Conservation (phyloP, 2,888 invertebrate genomes). For the Acrobasis consociella region DNA sequence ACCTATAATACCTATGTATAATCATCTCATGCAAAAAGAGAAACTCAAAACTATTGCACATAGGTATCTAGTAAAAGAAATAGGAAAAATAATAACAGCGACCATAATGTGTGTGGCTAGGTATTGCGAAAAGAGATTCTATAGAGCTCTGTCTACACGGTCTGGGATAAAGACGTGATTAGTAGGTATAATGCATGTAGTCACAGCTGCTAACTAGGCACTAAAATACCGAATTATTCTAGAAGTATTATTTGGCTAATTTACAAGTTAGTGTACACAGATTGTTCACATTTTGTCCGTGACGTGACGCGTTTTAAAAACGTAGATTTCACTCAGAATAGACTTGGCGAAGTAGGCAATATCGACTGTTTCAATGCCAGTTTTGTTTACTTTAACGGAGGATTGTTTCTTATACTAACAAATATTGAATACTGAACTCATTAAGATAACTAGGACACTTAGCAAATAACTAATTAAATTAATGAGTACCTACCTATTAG, state of each 20-base stretch:
- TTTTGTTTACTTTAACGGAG: conserved; percentile 4
- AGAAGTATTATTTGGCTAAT: conserved; percentile 1
- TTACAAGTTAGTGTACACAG: neutral
- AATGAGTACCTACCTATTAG: neutral
- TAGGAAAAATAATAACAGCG: too few relatives aligned
- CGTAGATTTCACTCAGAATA: conserved; percentile 18
- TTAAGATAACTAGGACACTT: neutral
- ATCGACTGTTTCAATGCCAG: conserved; percentile 18
- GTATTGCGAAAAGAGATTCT: too few relatives aligned
- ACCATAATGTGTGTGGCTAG: too few relatives aligned
- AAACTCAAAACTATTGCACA: too few relatives aligned
- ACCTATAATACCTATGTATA: too few relatives aligned
- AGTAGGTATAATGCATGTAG: neutral
- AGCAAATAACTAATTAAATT: conserved; percentile 1
- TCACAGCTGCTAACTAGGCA: neutral
- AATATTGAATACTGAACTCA: neutral
- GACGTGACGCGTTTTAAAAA: conserved; percentile 9
- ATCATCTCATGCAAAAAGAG: too few relatives aligned
- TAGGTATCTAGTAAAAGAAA: too few relatives aligned
- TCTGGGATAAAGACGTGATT: too few relatives aligned
- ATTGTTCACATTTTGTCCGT: conserved; percentile 6
- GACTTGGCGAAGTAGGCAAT: conserved; percentile 19
- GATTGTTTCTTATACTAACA: neutral
- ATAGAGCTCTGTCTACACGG: too few relatives aligned
- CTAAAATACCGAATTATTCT: neutral